Evolutionary conservation across 2,888 invertebrate genomes (phyloP), one percentile per base, ranked within the genome.

Genomic region (Eupithecia pulchellata): DNA sequence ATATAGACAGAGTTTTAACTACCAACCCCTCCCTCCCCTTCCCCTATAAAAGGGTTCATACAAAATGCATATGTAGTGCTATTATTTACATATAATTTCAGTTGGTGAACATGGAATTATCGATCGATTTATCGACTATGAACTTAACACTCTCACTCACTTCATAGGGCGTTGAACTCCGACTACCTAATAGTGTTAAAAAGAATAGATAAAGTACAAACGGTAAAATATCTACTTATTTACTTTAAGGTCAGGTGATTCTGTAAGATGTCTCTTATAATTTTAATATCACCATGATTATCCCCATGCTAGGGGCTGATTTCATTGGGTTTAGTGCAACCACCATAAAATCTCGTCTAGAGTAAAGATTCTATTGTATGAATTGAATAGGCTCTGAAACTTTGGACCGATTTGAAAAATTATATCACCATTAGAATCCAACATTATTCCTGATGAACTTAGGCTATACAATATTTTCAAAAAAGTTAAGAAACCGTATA

Each of bases 81-180:
- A 83, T 91, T 90, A 91, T 89, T 83, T 88, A 91, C 88, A 86
- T 62, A 65, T 47, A 9, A 9, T 47, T 62, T 47, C 58, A 20
- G 11, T 17, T n/a, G n/a, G 32, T 20, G 13, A 61, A 25, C 61
- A 32, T 61, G 61, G 61, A 61, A 36, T 5, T 61, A 61, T 61
- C 20, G n/a, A 61, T 34, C n/a, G 32, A 61, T 61, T 8, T 47
- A 20, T 47, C 0, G 20, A 47, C 2, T 20, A 9, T n/a, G n/a
- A 47, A 47, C 6, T 20, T 17, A n/a, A 20, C 42, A 47, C 42
- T 47, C 42, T 47, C 20, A 52, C 57, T 57, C 57, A 57, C 57
- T 17, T 27, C 6, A 29, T 27, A 8, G 29, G 29, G 57, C 20
- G 29, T 17, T 6, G 17, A 4, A 5, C 14, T 57, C 57, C 27